Percentiles rank a stretch among this genome's conserved stretches.
Conservation (phyloP, 1,140 invertebrate genomes). For the Amphibalanus amphitrite region DNA sequence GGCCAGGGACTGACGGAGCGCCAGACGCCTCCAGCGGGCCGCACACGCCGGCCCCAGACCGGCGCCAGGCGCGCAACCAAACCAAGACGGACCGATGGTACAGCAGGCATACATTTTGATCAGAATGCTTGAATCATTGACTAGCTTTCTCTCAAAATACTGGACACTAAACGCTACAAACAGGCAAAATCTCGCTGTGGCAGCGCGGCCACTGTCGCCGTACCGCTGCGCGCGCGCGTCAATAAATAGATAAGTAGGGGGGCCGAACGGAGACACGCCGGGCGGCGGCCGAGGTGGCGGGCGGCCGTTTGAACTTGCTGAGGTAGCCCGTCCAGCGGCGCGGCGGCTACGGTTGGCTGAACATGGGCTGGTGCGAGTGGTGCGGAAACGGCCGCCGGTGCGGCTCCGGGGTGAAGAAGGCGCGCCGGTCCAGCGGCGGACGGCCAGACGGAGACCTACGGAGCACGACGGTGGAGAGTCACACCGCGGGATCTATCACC, state of each 20-base stretch:
- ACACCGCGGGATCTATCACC: too few species aligned
- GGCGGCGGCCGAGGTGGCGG: background rate
- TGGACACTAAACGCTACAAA: background rate
- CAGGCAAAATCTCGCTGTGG: background rate
- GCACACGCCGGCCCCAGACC: too few species aligned
- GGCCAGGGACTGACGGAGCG: too few species aligned
- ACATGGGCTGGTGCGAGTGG: background rate
- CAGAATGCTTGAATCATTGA: background rate
- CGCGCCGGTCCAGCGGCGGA: background rate
- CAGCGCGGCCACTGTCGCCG: too few species aligned
- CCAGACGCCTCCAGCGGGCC: too few species aligned
- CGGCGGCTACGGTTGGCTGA: background rate
- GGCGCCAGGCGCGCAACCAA: background rate
- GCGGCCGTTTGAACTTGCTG: background rate
- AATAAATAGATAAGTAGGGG: background rate
- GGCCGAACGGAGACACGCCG: background rate
- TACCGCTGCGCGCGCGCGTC: too few species aligned
- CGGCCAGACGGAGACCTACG: too few species aligned
- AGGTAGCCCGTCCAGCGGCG: background rate
- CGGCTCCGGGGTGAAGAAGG: background rate
- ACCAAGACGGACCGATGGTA: background rate
- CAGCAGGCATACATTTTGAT: background rate
- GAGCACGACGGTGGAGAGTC: too few species aligned
- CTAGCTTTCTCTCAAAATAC: constrained; percentile 1
- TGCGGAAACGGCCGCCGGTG: background rate